Percentiles rank a stretch among this genome's conserved stretches.
Conservation (phyloP, 2,113 vertebrate genomes). For the Lamprologus lemairii region DNA sequence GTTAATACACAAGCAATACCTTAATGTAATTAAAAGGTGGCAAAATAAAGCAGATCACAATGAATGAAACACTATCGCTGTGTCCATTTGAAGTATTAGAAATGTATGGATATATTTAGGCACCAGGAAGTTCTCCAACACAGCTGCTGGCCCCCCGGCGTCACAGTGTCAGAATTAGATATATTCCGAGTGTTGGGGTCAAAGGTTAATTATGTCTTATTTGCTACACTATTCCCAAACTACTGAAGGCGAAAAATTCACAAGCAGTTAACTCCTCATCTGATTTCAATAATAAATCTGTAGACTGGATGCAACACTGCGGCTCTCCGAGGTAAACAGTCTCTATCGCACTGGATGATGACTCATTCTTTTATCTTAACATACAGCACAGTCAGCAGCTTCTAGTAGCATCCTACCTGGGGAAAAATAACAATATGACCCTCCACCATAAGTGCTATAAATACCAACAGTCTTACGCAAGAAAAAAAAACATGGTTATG, state of each 20-base stretch:
- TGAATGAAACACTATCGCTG: not conserved
- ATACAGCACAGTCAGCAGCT: not conserved
- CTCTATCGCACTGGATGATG: not conserved
- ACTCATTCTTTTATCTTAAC: not conserved
- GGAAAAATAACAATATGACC: not conserved
- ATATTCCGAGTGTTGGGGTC: not conserved
- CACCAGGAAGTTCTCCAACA: not conserved
- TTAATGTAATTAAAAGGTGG: not conserved
- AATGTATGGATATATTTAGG: not conserved
- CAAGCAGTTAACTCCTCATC: not conserved
- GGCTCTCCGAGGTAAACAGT: not conserved
- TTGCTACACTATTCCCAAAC: not conserved
- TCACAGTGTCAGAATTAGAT: not conserved
- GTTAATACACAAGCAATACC: not conserved
- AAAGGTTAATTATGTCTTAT: not conserved
- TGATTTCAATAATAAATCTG: slow-evolving; percentile 3
- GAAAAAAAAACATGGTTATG: not conserved
- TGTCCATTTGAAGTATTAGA: not conserved
- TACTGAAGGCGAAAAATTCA: not conserved
- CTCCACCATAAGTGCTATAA: not conserved
- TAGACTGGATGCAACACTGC: not conserved
- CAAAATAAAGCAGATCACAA: not conserved
- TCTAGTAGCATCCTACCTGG: not conserved
- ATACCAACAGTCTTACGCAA: not conserved
- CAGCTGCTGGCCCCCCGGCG: fast-evolving